These are phyloP conservation scores for Gracilinanus agilis DNA, from an alignment of 2,113 vertebrate genomes.

Conservation along the genomic window DNA sequence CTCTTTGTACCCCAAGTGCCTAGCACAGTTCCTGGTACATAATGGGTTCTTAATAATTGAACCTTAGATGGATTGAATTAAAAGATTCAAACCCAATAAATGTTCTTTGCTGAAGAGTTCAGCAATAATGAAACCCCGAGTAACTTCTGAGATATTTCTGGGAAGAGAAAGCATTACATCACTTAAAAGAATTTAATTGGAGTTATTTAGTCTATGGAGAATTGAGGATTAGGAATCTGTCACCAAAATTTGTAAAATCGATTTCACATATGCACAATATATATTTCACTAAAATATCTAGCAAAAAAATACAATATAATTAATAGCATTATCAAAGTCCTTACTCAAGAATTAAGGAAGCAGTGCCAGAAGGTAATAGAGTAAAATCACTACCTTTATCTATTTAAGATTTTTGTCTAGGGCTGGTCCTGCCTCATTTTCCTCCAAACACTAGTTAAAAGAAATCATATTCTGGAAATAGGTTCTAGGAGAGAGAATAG, in stretches of 20 bases:
- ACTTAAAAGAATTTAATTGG: neutral
- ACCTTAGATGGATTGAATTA: too few relatives aligned
- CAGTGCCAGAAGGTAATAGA: neutral
- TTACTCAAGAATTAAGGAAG: conserved; percentile 7
- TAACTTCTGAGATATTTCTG: too few relatives aligned
- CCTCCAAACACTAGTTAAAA: neutral
- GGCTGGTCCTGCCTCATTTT: neutral
- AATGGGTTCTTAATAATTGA: too few relatives aligned
- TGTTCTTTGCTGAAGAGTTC: too few relatives aligned
- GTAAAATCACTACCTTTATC: neutral
- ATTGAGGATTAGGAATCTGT: neutral
- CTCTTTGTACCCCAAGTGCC: too few relatives aligned
- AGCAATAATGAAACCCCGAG: too few relatives aligned
- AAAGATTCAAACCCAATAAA: too few relatives aligned
- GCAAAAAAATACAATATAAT: neutral
- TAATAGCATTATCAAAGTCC: neutral
- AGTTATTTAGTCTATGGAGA: neutral
- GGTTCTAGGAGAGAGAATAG: neutral
- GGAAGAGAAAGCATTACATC: too few relatives aligned
- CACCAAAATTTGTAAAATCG: conserved; percentile 9
- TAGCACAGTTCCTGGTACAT: too few relatives aligned
- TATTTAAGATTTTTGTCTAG: conserved; percentile 33
- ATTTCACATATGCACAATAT: too few relatives aligned
- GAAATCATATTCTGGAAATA: neutral
- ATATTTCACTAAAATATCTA: conserved; percentile 19